Evolutionary conservation across 2,113 vertebrate species (phyloP), one percentile per base, ranked within the genome.

Genomic region (Marmota flaviventris): DNA sequence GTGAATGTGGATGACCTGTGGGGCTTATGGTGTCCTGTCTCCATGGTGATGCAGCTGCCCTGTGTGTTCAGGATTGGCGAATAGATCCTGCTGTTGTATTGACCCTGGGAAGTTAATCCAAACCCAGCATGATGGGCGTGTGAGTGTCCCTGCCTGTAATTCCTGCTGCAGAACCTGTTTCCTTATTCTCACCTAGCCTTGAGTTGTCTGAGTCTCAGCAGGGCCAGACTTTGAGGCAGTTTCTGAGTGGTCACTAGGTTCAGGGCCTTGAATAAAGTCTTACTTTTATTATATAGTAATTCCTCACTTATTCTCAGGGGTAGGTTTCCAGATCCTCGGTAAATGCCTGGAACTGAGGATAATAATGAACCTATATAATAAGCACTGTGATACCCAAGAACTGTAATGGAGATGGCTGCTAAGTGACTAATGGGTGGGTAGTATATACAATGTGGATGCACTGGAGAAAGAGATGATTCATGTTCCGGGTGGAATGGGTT

Each of bases 61-160:
- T 72, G 67, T 82, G 85, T 92, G 67, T 90, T 95, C 65, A 87
- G 92, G 87, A 88, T 96, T 97, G 96, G 85, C 73, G 56, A 94
- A 24, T 97, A 93, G 92, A 94, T 67, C 93, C 92, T 97, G 96
- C 96, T 94, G 58, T 94, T 95, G 92, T 61, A 69, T 88, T 97
- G 95, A 97, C 96, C 77, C 95, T 81, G 73, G 91, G 85, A 81
- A 95, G 73, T 97, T 98, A 97, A 97, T 97, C 75, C 94, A 92
- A 89, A 92, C 93, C 39, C 96, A 96, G 96, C 95, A 0, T 86
- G 90, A 95, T 95, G 89, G 87, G 84, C 45, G 5, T 93, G 32
- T 91, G 91, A 96, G 92, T 72, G 73, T 87, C 48, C 73, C 76
- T 78, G 67, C 76, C 77, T 92, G 72, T 39, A 51, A 63, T 96